Base-by-base conservation (phyloP, 1,140 invertebrate species). In the Drosophila tani region DNA sequence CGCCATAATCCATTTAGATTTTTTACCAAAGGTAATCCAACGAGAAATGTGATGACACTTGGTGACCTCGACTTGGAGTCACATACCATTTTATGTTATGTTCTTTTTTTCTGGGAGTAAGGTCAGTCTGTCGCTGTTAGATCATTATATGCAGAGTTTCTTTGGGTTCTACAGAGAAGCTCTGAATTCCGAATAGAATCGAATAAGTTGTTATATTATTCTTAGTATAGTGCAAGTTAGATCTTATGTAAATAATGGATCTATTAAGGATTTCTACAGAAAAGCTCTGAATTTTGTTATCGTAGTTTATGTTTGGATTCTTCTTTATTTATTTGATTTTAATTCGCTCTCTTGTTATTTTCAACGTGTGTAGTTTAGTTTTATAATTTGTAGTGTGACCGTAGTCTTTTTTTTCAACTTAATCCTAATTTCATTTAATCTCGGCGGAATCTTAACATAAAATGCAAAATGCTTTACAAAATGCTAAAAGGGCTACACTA, bases 31-130 rank as follows among this genome's bases (percentile, higher is more conserved):
- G 17, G 12, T 38, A 38, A 38, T 12, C 6, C 50, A 14, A 19
- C 7, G n/a, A 32, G 49, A 6, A 32, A 51, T 32, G 49, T 35
- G 50, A 53, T 35, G 12, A 55, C 51, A 55, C 51, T 21, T 11
- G 51, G 2, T 38, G 53, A 55, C 32, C 51, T 21, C 50, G 29
- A 3, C 50, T 19, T 35, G 17, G 12, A 53, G 50, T 53, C 51
- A 55, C 51, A 55, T 24, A 3, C 21, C 32, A 55, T 38, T 55
- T 55, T 1, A 7, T 29, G 27, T 55, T 15, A 3, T 14, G n/a
- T 32, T 35, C 8, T 14, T 19, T 46, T 12, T 19, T 45, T 5
- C 6, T 19, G 0, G 5, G 45, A 7, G 11, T 21, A 21, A 46
- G 45, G 45, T 21, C 45, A 46, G 19, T 19, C 19, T 46, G 2